Percentiles rank a stretch among this genome's conserved stretches.
phyloP scores from a whole-genome alignment of 2,888 invertebrate genomes.

The Caradrina kadenii region DNA sequence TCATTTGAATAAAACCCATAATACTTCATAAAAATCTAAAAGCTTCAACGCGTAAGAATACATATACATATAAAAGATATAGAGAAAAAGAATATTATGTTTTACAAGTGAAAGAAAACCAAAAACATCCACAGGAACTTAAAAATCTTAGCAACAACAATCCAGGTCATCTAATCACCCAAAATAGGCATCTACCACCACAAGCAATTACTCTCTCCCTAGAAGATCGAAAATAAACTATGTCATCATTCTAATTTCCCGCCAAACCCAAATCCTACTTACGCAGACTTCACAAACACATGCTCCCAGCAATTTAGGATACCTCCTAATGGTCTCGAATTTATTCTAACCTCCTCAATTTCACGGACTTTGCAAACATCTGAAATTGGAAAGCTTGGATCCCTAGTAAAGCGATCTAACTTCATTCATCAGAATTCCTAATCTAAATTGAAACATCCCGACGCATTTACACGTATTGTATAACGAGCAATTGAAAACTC shows the following conservation, averaged over 20 bases:
- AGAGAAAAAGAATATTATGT: too few relatives aligned
- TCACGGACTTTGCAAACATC: conserved; percentile 37
- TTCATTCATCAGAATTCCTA: conserved; percentile 55
- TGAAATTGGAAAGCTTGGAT: conserved; percentile 33
- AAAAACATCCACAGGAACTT: background rate
- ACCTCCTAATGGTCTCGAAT: conserved; percentile 27
- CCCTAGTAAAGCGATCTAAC: conserved; percentile 41
- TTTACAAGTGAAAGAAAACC: background rate
- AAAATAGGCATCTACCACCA: background rate
- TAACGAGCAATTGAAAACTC: conserved; percentile 61
- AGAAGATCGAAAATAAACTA: conserved; percentile 19
- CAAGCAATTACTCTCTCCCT: background rate
- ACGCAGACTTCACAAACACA: conserved; percentile 39
- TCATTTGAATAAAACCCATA: too few relatives aligned
- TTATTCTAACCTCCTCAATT: conserved; percentile 41
- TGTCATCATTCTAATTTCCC: conserved; percentile 17
- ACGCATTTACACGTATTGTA: conserved; percentile 57
- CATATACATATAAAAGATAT: too few relatives aligned
- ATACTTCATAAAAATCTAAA: too few relatives aligned
- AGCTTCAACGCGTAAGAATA: too few relatives aligned
- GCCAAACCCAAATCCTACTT: conserved; percentile 22
- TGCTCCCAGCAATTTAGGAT: conserved; percentile 32
- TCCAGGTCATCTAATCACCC: background rate
- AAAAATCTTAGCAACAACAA: background rate
- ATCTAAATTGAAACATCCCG: conserved; percentile 64